Evolutionary conservation across 2,113 vertebrate genomes (phyloP), one percentile per base, ranked within the genome.

Genomic region (Scortum barcoo): DNA sequence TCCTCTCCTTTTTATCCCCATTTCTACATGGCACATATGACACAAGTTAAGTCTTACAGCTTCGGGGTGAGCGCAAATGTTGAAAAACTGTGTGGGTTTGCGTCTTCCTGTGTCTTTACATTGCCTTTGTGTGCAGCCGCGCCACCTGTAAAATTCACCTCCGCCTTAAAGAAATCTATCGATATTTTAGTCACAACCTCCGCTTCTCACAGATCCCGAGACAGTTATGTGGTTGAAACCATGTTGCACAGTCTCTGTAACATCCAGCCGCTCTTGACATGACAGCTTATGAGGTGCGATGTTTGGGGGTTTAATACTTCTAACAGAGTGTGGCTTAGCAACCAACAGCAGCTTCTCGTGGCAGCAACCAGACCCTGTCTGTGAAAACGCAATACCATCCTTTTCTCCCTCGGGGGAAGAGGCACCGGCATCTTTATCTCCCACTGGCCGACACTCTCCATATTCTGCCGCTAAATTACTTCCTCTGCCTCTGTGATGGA

Each of bases 401-500:
- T 36, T 61, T 46, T 36, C 30, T 19, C 80, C 88, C 83, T 66
- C 19, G 1, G 28, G 20, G 13, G 20, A 56, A 53, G 84, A 72
- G 44, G 53, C 40, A n/a, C 42, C 20, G n/a, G 84, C 80, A 50
- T 88, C 86, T 93, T 93, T 93, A 94, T 92, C 91, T 89, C 77
- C 76, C 69, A 61, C 74, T 5, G 69, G 77, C 84, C 81, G 81
- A 85, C 84, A 40, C 86, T 86, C 89, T 92, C 86, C 88, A 85
- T 89, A 88, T 87, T 84, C 83, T 67, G 1, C 19, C 85, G 46
- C 69, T 85, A 91, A 93, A 93, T 93, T 87, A 93, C 92, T 91
- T 92, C 83, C 85, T 72, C 79, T 84, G 78, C 84, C 70, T 78
- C 77, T 63, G 84, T 88, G 91, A 93, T 91, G 87, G 86, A 85